Percentiles rank a stretch among this genome's conserved stretches.
Conservation (phyloP, 2,888 invertebrate species). For the Latrodectus elegans region DNA sequence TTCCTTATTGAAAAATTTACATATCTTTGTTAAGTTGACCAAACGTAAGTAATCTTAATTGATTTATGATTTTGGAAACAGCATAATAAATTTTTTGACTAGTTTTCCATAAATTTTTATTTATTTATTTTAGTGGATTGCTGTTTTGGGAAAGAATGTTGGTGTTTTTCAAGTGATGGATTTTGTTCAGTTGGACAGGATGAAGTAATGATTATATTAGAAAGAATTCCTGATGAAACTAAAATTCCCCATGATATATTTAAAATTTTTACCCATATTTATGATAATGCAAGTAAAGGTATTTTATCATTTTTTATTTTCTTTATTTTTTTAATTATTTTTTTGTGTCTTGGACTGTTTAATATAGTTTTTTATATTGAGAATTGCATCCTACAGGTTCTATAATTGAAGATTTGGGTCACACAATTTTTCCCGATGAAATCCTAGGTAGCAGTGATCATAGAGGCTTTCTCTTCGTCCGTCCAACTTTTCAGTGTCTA, state of each 20-base stretch:
- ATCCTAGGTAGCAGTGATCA: constrained; percentile 84
- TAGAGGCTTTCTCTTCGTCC: constrained; percentile 87
- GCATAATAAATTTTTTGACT: background rate
- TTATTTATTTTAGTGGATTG: constrained; percentile 79
- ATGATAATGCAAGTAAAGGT: constrained; percentile 78
- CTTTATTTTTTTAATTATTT: background rate
- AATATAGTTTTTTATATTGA: background rate
- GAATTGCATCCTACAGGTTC: constrained; percentile 72
- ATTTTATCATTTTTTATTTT: constrained; percentile 5
- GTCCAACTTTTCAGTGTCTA: constrained; percentile 87
- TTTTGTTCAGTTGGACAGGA: constrained; percentile 88
- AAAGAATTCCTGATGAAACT: constrained; percentile 80
- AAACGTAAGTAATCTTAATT: constrained; percentile 80
- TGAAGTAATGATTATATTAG: constrained; percentile 85
- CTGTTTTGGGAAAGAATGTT: constrained; percentile 74
- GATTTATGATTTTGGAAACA: background rate
- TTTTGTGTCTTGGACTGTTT: background rate
- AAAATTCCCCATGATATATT: constrained; percentile 84
- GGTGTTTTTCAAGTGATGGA: constrained; percentile 86
- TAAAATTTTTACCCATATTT: constrained; percentile 83
- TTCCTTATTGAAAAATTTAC: constrained; percentile 84
- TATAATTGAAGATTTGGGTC: constrained; percentile 75
- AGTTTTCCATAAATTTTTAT: background rate
- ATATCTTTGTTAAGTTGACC: constrained; percentile 83
- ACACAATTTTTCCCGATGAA: constrained; percentile 74